A percentile compares a stretch with the other conserved stretches of the same genome.
Conservation (phyloP, 1,140 invertebrate genomes). For the Bombyx mori region ASM3026992v2 NC_085113.1:2986001-2986500, state of each 20-base stretch:
- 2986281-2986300: constrained; percentile 57
- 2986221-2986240: constrained; percentile 54
- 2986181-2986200: too few species aligned
- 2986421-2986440: constrained; percentile 38
- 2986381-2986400: constrained; percentile 22
- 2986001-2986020: too few species aligned
- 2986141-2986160: too few species aligned
- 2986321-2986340: constrained; percentile 41
- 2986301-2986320: constrained; percentile 44
- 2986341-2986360: constrained; percentile 17
- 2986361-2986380: constrained; percentile 10
- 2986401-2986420: constrained; percentile 53
- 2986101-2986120: too few species aligned
- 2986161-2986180: too few species aligned
- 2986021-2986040: too few species aligned
- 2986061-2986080: too few species aligned
- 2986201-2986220: constrained; percentile 21
- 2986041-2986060: too few species aligned
- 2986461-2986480: constrained; percentile 49
- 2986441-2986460: constrained; percentile 26
- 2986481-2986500: constrained; percentile 29
- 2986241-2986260: constrained; percentile 55
- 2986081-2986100: too few species aligned
- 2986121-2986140: too few species aligned
- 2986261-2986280: constrained; percentile 50